Evolutionary conservation across 2,888 invertebrate species (phyloP).

Genomic region (Leptothorax acervorum): DNA sequence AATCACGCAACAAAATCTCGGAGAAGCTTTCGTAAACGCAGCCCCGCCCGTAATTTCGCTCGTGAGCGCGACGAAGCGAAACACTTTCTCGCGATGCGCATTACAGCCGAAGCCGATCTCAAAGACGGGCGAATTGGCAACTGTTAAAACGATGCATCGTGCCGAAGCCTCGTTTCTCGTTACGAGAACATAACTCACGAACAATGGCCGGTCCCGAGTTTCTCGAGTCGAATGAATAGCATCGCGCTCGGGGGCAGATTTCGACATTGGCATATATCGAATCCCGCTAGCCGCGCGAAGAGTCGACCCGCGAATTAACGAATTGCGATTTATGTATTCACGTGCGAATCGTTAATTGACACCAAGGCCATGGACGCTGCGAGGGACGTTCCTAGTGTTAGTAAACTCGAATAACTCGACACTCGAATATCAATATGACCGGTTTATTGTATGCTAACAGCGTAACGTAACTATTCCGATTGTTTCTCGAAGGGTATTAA

Average conservation of each 20-base stretch:
- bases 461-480: constrained; percentile 43
- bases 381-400: constrained; percentile 41
- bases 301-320: constrained; percentile 72
- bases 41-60: constrained; percentile 20
- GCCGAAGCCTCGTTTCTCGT: constrained; percentile 70
- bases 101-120: constrained; percentile 27
- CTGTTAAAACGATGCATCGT: constrained; percentile 62
- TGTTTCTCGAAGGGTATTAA: constrained; percentile 14
- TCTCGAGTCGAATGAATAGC: constrained; percentile 72
- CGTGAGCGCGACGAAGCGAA: constrained; percentile 23
- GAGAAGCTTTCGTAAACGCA: neutral
- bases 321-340: constrained; percentile 76
- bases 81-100: constrained; percentile 30
- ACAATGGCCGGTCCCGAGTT: constrained; percentile 68
- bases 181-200: constrained; percentile 75
- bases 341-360: constrained; percentile 73
- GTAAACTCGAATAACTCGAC: constrained; percentile 29
- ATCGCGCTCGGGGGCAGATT: constrained; percentile 64
- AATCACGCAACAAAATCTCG: neutral
- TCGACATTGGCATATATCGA: constrained; percentile 73
- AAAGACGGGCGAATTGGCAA: constrained; percentile 63
- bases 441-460: constrained; percentile 30
- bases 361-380: constrained; percentile 65
- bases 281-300: constrained; percentile 65
- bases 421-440: constrained; percentile 23